Base-by-base conservation (phyloP, 2,888 invertebrate species). In the Polydrusus pterygomalis region DNA sequence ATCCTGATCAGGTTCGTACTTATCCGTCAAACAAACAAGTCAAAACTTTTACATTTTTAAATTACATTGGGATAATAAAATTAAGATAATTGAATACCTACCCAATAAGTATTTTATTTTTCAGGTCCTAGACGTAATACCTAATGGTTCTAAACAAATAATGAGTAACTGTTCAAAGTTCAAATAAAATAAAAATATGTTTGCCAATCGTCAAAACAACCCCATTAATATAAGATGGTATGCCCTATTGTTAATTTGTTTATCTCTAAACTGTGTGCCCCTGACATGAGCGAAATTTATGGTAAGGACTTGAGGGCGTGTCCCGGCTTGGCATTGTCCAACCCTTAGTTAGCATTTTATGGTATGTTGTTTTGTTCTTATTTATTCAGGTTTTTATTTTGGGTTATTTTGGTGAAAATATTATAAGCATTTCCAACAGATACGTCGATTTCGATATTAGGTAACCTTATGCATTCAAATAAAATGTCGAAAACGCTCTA, bases 121-220 rank as follows among this genome's bases (percentile, higher is more conserved):
- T 34, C 34, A 34, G 34, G 8, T 34, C 34, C 25, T 25, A 34
- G 34, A 9, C 34, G 7, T 30, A 30, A n/a, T n/a, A 9, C 34
- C 8, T 34, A 34, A 34, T 7, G 34, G 6, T 17, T 38, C n/a
- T 17, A 47, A 2, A 8, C 9, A 47, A 8, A 47, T 43, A 34
- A 64, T 64, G 64, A 64, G 10, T 64, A 64, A 49, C 47, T 34
- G 49, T 64, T 10, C 49, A 47, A 25, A 34, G 49, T 49, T 25
- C 49, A 64, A 64, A 9, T 17, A 64, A 64, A 25, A 64, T 47
- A 47, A 64, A 47, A 47, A 30, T 17, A 64, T 64, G 34, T 64
- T 64, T 64, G 17, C 34, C 64, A 49, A 64, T 34, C 11, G 49
- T 64, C 64, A 64, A 64, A 64, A 64, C 64, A 64, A 64, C 34